A percentile compares a stretch with the other conserved stretches of the same genome.
These are phyloP conservation scores for Pseudococcus jackbeardsleyi DNA, from an alignment of 2,888 invertebrate species.

Conservation along the genomic window DNA sequence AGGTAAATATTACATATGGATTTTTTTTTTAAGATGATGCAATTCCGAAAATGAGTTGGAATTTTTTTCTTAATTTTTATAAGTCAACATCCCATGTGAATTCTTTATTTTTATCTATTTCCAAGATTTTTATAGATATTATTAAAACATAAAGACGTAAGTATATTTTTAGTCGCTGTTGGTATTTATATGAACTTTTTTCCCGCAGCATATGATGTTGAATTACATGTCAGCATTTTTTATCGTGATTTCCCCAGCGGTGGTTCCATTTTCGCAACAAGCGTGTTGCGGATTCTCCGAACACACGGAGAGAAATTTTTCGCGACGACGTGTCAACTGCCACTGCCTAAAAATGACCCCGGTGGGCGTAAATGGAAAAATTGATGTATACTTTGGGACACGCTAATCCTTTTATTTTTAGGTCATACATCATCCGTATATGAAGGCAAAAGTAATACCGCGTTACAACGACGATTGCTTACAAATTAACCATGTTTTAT, in stretches of 20 bases:
- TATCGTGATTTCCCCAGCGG: constrained; percentile 10
- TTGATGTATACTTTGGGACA: constrained; percentile 33
- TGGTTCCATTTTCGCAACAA: not conserved
- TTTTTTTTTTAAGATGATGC: no score
- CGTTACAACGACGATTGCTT: constrained; percentile 52
- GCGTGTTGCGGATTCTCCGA: not conserved
- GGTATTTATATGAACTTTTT: no score
- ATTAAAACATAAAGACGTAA: no score
- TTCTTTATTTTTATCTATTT: no score
- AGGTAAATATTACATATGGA: no score
- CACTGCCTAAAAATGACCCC: not conserved
- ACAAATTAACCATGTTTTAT: constrained; percentile 54
- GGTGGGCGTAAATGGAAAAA: constrained; percentile 22
- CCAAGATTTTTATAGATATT: no score
- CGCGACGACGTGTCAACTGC: constrained; percentile 20
- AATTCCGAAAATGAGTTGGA: no score
- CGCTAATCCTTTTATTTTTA: constrained; percentile 27
- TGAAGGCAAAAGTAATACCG: constrained; percentile 44
- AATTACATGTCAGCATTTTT: not conserved
- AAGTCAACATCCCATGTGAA: no score
- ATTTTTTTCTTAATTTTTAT: no score
- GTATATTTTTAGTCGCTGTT: no score
- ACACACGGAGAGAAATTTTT: not conserved
- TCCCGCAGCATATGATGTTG: no score
- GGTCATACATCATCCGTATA: constrained; percentile 29